phyloP scores from a whole-genome alignment of 2,113 vertebrate genomes.

The Hemiprocne comata region DNA sequence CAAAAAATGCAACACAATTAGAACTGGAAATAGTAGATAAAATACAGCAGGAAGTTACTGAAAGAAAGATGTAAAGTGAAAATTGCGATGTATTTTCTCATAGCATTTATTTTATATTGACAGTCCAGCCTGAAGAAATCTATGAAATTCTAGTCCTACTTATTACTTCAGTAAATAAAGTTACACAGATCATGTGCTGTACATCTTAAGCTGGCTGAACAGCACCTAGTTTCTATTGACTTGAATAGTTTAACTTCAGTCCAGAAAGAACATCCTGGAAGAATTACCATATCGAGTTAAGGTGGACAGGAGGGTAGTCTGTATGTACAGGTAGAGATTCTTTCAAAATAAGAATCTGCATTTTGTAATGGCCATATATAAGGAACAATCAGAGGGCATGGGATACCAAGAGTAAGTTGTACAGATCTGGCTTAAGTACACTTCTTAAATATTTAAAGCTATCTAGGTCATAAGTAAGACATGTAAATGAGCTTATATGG shows the following conservation, averaged over 20 bases:
- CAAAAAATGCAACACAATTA: not conserved
- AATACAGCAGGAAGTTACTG: not conserved
- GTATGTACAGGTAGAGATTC: not conserved
- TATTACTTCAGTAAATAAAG: not conserved
- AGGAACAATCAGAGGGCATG: not conserved
- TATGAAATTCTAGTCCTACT: not conserved
- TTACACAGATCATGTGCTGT: not conserved
- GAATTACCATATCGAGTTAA: not conserved
- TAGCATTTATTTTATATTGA: not conserved
- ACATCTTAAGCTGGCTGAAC: not conserved
- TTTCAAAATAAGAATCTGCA: not conserved
- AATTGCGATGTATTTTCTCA: not conserved
- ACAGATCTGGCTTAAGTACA: not conserved
- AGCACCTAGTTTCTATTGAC: not conserved
- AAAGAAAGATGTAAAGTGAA: not conserved
- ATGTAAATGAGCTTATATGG: not conserved
- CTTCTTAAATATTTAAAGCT: not conserved
- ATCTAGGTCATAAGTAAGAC: not conserved
- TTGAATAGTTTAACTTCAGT: not conserved
- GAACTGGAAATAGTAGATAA: not conserved
- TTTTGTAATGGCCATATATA: not conserved
- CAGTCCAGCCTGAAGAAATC: not conserved
- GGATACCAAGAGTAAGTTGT: not conserved
- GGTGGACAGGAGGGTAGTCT: not conserved
- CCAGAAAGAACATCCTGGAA: not conserved